Conservation (phyloP, 1,140 invertebrate genomes). For the Mycetomoellerius zeteki region DNA sequence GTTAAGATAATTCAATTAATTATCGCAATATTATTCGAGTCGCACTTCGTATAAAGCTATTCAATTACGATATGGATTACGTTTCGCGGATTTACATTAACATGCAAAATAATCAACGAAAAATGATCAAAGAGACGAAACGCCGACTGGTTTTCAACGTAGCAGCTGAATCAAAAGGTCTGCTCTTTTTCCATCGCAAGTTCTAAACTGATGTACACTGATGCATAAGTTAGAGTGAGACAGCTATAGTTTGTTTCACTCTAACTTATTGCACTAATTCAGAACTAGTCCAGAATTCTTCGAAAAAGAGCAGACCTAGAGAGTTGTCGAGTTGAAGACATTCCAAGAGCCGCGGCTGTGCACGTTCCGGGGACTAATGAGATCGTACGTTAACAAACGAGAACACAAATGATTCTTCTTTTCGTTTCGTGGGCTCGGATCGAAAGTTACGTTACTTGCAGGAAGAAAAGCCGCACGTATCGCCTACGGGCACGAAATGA, state of each 20-base stretch:
- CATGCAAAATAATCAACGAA: background rate
- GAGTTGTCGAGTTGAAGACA: background rate
- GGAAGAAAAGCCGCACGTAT: constrained; percentile 26
- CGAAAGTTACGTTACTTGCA: constrained; percentile 47
- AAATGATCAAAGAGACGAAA: background rate
- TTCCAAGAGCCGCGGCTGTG: background rate
- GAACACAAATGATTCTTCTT: constrained; percentile 13
- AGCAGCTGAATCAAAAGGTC: background rate
- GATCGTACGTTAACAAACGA: constrained; percentile 42
- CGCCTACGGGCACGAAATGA: constrained; percentile 58
- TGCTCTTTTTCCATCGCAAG: no score
- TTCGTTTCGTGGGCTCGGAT: background rate
- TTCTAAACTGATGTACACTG: no score
- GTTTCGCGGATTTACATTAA: background rate
- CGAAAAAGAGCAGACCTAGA: background rate
- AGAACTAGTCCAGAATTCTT: no score
- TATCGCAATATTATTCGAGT: background rate
- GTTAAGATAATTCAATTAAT: constrained; percentile 54
- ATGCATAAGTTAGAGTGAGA: no score
- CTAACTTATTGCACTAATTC: no score
- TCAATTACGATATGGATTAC: background rate
- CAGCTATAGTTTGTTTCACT: no score
- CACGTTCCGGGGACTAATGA: constrained; percentile 22
- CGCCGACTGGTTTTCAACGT: background rate
- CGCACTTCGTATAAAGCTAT: no score